Conservation (phyloP, 64 coral and sea anemone genomes). For the Stylophora pistillata region DNA sequence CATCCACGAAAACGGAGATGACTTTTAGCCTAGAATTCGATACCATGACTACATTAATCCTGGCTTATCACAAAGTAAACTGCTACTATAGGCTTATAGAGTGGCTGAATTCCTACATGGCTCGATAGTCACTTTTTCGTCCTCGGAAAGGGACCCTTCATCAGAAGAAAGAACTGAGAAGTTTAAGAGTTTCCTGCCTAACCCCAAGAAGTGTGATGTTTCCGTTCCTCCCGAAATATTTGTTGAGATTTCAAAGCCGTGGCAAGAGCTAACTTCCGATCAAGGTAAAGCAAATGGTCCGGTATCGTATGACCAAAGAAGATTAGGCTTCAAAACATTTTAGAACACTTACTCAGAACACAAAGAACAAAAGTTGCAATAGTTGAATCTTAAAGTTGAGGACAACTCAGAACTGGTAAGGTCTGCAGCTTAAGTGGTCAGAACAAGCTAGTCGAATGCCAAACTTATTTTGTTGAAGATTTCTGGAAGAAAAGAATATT, state of each 20-base stretch:
- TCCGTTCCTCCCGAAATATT: constrained; percentile 11
- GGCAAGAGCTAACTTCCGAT: not conserved
- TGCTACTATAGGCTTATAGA: not conserved
- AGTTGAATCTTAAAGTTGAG: not conserved
- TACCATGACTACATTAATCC: not conserved
- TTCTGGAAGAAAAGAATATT: not conserved
- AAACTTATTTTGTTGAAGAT: not conserved
- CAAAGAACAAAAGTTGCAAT: not conserved
- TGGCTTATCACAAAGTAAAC: not conserved
- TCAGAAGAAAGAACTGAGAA: not conserved
- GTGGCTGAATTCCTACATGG: not conserved
- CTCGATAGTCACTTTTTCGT: not conserved
- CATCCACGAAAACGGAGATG: not conserved
- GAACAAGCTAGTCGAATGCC: not conserved
- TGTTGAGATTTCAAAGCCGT: not conserved
- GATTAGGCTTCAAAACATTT: not conserved
- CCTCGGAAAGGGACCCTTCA: not conserved
- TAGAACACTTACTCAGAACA: not conserved
- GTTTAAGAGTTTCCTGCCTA: not conserved
- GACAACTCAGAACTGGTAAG: constrained; percentile 17
- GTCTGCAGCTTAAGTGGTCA: not conserved
- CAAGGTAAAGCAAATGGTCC: not conserved
- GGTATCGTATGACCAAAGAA: not conserved
- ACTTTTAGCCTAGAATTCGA: not conserved
- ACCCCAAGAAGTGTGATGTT: not conserved